Percentiles rank a stretch among this genome's conserved stretches.
phyloP scores from a whole-genome alignment of 2,888 invertebrate genomes.

The Oscheius onirici region DNA sequence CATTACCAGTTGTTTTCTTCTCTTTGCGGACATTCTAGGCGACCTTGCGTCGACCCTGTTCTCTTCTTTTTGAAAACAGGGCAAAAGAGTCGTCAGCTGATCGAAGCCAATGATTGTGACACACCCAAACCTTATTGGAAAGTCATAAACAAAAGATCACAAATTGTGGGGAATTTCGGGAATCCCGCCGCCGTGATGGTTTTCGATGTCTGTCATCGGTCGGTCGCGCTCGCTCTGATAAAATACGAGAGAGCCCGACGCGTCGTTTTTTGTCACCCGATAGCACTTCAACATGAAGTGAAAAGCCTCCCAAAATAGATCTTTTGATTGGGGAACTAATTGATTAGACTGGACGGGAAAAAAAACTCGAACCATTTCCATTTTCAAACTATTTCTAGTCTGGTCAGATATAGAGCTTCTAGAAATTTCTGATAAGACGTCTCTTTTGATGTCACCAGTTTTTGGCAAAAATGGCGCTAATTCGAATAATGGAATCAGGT shows the following conservation, averaged over 20 bases:
- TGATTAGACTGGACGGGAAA: too few relatives aligned
- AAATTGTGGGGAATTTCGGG: conserved; percentile 25
- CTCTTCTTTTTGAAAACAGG: conserved; percentile 6
- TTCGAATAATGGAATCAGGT: conserved; percentile 27
- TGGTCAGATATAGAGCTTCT: too few relatives aligned
- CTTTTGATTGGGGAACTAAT: too few relatives aligned
- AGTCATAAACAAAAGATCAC: not conserved
- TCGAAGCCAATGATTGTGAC: not conserved
- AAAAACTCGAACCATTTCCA: too few relatives aligned
- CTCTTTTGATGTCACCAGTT: not conserved
- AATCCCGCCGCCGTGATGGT: conserved; percentile 13
- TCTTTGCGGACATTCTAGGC: not conserved
- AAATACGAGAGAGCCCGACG: not conserved
- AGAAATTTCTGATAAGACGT: too few relatives aligned
- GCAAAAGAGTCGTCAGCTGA: conserved; percentile 11
- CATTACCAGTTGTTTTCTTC: not conserved
- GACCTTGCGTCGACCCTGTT: not conserved
- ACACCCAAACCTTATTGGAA: conserved; percentile 1
- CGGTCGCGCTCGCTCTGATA: conserved; percentile 1
- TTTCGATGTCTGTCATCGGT: conserved; percentile 25
- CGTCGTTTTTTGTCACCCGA: conserved; percentile 21
- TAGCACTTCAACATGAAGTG: not conserved
- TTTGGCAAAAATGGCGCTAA: too few relatives aligned
- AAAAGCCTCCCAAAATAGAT: not conserved
- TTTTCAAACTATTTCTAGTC: too few relatives aligned